Percentiles rank a stretch among this genome's conserved stretches.
These are phyloP conservation scores for Ornithoptera priamus DNA, from an alignment of 2,888 invertebrate species.

Conservation along the genomic window DNA sequence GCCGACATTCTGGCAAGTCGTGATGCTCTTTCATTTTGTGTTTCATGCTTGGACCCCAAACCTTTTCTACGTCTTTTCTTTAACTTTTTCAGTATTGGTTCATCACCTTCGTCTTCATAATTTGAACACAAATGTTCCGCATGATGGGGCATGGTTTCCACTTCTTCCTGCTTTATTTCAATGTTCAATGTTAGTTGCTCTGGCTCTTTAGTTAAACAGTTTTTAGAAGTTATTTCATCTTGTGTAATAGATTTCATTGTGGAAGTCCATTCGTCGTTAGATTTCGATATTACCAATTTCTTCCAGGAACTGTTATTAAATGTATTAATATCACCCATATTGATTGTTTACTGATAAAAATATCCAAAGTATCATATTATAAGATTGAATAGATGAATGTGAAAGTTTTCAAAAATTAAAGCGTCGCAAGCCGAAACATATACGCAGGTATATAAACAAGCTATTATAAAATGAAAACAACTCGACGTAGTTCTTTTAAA, in stretches of 20 bases:
- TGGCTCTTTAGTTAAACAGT: slow-evolving; percentile 44
- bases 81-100: slow-evolving; percentile 40
- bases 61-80: slow-evolving; percentile 44
- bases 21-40: slow-evolving; percentile 56
- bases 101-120: slow-evolving; percentile 43
- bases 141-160: slow-evolving; percentile 23
- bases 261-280: slow-evolving; percentile 66
- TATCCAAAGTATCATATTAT: slow-evolving; percentile 74
- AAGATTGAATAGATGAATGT: slow-evolving; percentile 21
- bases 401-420: slow-evolving; percentile 6
- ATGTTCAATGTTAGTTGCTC: slow-evolving; percentile 38
- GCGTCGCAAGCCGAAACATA: neutral
- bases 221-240: slow-evolving; percentile 40
- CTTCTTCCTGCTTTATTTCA: slow-evolving; percentile 46
- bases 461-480: too few species aligned
- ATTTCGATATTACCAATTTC: slow-evolving; percentile 69
- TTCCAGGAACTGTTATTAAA: slow-evolving; percentile 65
- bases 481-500: too few species aligned
- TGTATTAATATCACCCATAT: slow-evolving; percentile 69
- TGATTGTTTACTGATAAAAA: slow-evolving; percentile 71
- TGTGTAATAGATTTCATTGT: slow-evolving; percentile 50
- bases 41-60: slow-evolving; percentile 50
- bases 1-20: slow-evolving; percentile 67
- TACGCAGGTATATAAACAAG: slow-evolving; percentile 1
- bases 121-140: slow-evolving; percentile 35